Evolutionary conservation across 2,113 vertebrate genomes (phyloP), one percentile per base, ranked within the genome.

Genomic region (Verasper variegatus): DNA sequence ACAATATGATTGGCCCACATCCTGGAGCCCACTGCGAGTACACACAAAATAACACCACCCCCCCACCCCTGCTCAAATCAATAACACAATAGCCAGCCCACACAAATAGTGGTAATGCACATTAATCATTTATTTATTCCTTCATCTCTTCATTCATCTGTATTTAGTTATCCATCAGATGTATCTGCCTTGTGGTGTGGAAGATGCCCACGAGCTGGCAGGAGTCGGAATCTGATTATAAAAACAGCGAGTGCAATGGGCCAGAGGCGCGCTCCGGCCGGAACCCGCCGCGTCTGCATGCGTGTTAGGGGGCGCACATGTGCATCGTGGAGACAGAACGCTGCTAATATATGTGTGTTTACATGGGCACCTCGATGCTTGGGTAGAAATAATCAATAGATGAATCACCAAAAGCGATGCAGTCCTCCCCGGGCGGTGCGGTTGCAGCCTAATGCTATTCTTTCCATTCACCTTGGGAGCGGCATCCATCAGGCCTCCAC

Each of bases 81-180:
- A 92, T 91, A 91, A 57, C 49, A 42, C 82, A 82, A 75, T 62
- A 67, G 51, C 31, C 31, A 6, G 31, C 85, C 90, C 87, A 91
- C 89, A 88, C 87, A 89, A 87, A 86, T 51, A 51, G 61, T 69
- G 56, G 68, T 89, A 89, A 91, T 89, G 45, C 77, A 15, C 80
- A 85, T 90, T 90, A 86, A 90, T 89, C 82, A 93, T 92, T 88
- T 90, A 93, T 92, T 91, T 91, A 89, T 93, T 90, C 88, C 83
- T 83, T 90, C 82, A 92, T 92, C 78, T 86, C 61, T 77, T 82
- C 87, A 91, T 92, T 92, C 87, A 91, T 92, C 82, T 84, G 74
- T 71, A 79, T 80, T 91, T 89, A 90, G 82, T 85, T 82, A 63
- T 71, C 78, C 86, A 85, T 89, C 82, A 87, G 81, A 89, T 76